Evolutionary conservation across 2,113 vertebrate species (phyloP).

Genomic region (Athene noctua): DNA sequence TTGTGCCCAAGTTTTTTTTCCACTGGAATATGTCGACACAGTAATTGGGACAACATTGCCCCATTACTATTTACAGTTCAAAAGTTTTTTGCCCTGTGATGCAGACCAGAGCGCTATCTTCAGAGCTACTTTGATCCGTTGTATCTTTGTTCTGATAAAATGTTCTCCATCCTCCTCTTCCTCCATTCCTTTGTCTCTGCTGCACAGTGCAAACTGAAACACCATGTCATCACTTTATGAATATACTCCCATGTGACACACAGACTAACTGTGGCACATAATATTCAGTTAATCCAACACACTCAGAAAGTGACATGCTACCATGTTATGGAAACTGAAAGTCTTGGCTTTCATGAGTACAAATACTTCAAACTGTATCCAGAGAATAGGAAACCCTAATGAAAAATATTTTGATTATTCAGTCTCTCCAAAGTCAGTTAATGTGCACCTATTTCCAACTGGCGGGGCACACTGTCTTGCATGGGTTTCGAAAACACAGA

Average conservation of each 20-base stretch:
- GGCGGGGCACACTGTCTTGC: not conserved
- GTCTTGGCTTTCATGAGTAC: not conserved
- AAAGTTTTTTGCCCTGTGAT: not conserved
- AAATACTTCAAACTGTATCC: not conserved
- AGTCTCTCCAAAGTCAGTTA: not conserved
- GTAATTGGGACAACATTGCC: not conserved
- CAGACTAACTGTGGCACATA: not conserved
- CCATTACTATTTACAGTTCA: not conserved
- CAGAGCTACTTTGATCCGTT: not conserved
- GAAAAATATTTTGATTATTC: not conserved
- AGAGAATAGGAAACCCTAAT: not conserved
- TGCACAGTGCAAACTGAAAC: not conserved
- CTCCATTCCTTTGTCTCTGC: not conserved
- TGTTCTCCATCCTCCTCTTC: not conserved
- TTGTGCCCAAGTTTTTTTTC: not conserved
- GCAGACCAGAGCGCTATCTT: not conserved
- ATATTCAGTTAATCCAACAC: not conserved
- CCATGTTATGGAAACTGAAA: not conserved
- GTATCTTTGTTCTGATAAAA: not conserved
- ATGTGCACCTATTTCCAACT: not conserved
- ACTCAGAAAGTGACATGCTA: not conserved
- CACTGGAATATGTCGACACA: not conserved
- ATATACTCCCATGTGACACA: not conserved
- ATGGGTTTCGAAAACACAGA: not conserved
- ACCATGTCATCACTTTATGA: not conserved